Evolutionary conservation across 2,888 invertebrate species (phyloP).

Genomic region (Sesia bembeciformis): DNA sequence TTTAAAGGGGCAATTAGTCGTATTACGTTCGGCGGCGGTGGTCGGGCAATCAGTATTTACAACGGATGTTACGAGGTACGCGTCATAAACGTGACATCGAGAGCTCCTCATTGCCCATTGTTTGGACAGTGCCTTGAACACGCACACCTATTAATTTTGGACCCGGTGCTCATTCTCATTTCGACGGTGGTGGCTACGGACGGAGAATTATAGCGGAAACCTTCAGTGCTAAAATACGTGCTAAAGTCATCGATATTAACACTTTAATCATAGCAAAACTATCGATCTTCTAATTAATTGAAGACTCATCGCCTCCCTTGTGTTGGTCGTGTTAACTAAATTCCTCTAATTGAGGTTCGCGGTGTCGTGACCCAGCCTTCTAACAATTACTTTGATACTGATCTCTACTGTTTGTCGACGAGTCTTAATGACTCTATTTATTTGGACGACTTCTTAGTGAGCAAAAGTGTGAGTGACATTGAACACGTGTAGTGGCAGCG

Average conservation of each 20-base stretch:
- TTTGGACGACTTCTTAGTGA: constrained; percentile 35
- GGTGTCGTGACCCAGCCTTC: constrained; percentile 50
- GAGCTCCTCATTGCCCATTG: constrained; percentile 61
- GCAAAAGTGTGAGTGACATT: constrained; percentile 23
- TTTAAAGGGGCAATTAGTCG: constrained; percentile 64
- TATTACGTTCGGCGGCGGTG: constrained; percentile 48
- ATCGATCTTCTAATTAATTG: constrained; percentile 24
- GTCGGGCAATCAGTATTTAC: constrained; percentile 62
- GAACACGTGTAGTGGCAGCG: constrained; percentile 4
- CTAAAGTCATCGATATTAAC: background rate
- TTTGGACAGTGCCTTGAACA: constrained; percentile 55
- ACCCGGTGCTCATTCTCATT: constrained; percentile 45
- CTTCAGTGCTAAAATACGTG: background rate
- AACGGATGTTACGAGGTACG: constrained; percentile 41
- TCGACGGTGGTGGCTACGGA: constrained; percentile 27
- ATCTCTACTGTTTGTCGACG: constrained; percentile 50
- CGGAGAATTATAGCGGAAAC: constrained; percentile 7
- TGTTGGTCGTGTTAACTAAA: constrained; percentile 38
- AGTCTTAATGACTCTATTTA: constrained; percentile 48
- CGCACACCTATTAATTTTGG: constrained; percentile 52
- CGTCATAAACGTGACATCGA: constrained; percentile 52
- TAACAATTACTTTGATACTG: constrained; percentile 59
- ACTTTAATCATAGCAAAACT: background rate
- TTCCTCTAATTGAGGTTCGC: constrained; percentile 55
- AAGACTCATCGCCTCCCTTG: constrained; percentile 18